Evolutionary conservation across 2,888 invertebrate genomes (phyloP).

Genomic region (Drosophila fungiperda): DNA sequence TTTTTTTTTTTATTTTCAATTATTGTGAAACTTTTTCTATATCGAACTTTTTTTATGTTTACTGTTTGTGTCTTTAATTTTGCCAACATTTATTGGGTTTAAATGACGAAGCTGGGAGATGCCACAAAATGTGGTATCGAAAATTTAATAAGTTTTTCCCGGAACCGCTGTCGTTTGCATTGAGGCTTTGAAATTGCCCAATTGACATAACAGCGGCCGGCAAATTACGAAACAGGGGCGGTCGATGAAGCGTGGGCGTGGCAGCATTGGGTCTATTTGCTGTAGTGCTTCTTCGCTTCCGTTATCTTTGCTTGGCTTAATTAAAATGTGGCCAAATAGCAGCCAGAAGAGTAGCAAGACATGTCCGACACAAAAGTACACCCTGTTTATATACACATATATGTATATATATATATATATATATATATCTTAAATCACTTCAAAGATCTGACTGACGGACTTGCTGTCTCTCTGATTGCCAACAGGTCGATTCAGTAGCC

Average conservation of each 20-base stretch:
- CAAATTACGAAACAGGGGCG: background rate
- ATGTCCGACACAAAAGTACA: slow-evolving; percentile 2
- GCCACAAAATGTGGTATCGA: slow-evolving; percentile 15
- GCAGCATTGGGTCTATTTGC: background rate
- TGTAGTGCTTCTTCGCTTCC: slow-evolving; percentile 2
- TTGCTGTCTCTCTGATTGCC: slow-evolving; percentile 6
- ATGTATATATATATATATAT: background rate
- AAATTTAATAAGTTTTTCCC: slow-evolving; percentile 20
- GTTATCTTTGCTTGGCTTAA: slow-evolving; percentile 35
- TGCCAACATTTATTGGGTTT: background rate
- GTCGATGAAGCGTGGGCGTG: slow-evolving; percentile 11
- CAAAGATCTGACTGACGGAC: slow-evolving; percentile 10
- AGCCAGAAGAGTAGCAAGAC: slow-evolving; percentile 2
- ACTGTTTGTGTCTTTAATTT: background rate
- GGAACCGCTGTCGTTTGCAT: slow-evolving; percentile 23
- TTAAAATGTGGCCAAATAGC: slow-evolving; percentile 44
- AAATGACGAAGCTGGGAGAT: background rate
- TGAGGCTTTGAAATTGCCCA: slow-evolving; percentile 18
- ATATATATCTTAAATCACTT: slow-evolving; percentile 36
- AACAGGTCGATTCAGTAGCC: slow-evolving; percentile 3
- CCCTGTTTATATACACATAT: slow-evolving; percentile 7
- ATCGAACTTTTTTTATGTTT: background rate
- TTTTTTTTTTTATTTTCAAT: background rate
- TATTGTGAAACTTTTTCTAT: background rate
- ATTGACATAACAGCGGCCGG: slow-evolving; percentile 7